Conservation (phyloP, 1,140 invertebrate genomes). For the Caenorhabditis elegans region DNA sequence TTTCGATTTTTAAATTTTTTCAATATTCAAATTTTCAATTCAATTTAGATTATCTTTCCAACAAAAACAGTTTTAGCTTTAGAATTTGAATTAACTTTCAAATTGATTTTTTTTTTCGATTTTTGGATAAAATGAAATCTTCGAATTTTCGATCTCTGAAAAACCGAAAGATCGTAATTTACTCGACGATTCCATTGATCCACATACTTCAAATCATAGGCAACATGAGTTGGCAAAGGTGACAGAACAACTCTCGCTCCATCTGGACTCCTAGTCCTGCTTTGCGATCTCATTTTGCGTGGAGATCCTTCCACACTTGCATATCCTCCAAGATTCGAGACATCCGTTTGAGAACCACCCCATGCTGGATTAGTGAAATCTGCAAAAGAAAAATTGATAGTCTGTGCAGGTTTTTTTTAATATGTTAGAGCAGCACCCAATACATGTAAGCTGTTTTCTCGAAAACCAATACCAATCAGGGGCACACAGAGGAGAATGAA, state of each 20-base stretch:
- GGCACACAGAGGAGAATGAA: not conserved
- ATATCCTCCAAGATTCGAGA: slow-evolving; percentile 20
- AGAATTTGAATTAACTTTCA: too few species aligned
- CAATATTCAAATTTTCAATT: too few species aligned
- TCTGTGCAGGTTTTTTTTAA: too few species aligned
- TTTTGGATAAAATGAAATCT: too few species aligned
- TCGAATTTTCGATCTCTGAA: too few species aligned
- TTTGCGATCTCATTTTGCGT: slow-evolving; percentile 57
- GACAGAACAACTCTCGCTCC: slow-evolving; percentile 36
- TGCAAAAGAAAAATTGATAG: not conserved
- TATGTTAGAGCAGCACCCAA: slow-evolving; percentile 13
- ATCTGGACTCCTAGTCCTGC: slow-evolving; percentile 57
- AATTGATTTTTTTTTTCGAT: too few species aligned
- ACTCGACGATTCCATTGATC: not conserved
- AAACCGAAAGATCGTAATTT: not conserved
- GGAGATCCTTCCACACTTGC: slow-evolving; percentile 37
- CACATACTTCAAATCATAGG: slow-evolving; percentile 62
- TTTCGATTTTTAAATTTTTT: too few species aligned
- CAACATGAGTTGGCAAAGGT: slow-evolving; percentile 60
- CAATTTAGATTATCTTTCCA: too few species aligned
- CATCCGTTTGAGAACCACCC: slow-evolving; percentile 5
- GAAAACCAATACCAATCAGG: not conserved
- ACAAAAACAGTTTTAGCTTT: too few species aligned
- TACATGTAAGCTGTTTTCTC: not conserved
- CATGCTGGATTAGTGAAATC: slow-evolving; percentile 41